A percentile compares a stretch with the other conserved stretches of the same genome.
These are phyloP conservation scores for Hydractinia symbiolongicarpus DNA, from an alignment of 30 jellyfish, hydroid and myxozoan genomes.

Conservation along the genomic window DNA sequence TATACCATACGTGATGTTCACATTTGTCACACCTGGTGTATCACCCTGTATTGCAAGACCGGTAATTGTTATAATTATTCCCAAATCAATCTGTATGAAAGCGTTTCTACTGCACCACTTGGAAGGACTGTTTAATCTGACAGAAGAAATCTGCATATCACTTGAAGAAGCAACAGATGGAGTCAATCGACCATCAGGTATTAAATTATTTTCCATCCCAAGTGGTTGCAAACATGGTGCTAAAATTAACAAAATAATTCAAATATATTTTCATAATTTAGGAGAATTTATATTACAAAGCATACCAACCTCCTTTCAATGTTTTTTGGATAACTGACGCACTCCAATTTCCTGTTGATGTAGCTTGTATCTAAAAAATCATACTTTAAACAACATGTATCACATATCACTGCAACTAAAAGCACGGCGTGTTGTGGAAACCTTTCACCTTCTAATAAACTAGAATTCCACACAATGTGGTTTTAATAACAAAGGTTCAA, in stretches of 20 bases:
- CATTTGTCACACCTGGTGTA: neutral
- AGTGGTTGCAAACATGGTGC: neutral
- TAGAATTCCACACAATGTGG: no score
- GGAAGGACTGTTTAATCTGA: neutral
- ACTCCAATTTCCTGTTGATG: constrained; percentile 4
- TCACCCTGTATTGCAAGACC: constrained; percentile 12
- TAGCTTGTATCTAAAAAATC: neutral
- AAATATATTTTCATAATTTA: no score
- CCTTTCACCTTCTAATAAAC: no score
- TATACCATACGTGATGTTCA: neutral
- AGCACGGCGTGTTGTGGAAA: no score
- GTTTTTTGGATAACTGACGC: neutral
- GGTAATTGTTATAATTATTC: neutral
- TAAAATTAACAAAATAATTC: neutral
- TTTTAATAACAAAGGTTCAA: no score
- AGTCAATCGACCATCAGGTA: neutral
- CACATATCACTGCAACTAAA: no score
- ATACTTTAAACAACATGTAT: neutral
- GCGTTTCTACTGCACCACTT: neutral
- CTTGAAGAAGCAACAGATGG: neutral
- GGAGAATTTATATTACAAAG: no score
- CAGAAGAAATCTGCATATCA: neutral
- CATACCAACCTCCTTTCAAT: constrained; percentile 17
- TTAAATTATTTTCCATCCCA: neutral
- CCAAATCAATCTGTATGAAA: neutral